Evolutionary conservation across 2,888 invertebrate species (phyloP).

Genomic region (Drosophila lutescens): DNA sequence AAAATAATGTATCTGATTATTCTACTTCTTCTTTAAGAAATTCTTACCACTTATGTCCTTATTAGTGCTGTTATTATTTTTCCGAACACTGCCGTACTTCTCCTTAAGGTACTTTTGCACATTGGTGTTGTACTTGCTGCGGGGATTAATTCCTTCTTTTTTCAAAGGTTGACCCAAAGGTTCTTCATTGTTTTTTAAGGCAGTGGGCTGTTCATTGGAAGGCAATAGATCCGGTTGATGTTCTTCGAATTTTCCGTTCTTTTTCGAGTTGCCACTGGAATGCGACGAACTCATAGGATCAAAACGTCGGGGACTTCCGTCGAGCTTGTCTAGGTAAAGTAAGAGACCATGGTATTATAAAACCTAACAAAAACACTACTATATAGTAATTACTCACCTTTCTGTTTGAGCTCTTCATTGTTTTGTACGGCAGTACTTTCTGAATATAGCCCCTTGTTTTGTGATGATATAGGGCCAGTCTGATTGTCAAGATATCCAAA

Average conservation of each 20-base stretch:
- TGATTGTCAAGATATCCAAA: slow-evolving; percentile 17
- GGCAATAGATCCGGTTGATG: slow-evolving; percentile 45
- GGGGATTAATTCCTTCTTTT: slow-evolving; percentile 2
- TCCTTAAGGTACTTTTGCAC: slow-evolving; percentile 51
- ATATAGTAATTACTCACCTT: neutral
- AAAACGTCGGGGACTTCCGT: slow-evolving; percentile 5
- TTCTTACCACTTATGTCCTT: neutral
- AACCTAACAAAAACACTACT: neutral
- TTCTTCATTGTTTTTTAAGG: neutral
- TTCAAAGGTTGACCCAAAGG: neutral
- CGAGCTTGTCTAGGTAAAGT: slow-evolving; percentile 38
- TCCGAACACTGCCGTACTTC: slow-evolving; percentile 42
- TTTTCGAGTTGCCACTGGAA: slow-evolving; percentile 1
- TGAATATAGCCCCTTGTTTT: neutral
- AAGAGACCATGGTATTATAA: no score
- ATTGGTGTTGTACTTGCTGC: slow-evolving; percentile 47
- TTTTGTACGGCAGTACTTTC: neutral
- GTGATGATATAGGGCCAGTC: neutral
- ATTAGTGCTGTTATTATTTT: neutral
- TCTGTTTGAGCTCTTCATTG: slow-evolving; percentile 8
- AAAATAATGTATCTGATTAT: neutral
- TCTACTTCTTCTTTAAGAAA: no score
- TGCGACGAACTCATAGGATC: neutral
- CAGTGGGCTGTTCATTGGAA: slow-evolving; percentile 9
- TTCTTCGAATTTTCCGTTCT: slow-evolving; percentile 11